Evolutionary conservation across 2,113 vertebrate genomes (phyloP).

Genomic region (Atrichornis clamosus): DNA sequence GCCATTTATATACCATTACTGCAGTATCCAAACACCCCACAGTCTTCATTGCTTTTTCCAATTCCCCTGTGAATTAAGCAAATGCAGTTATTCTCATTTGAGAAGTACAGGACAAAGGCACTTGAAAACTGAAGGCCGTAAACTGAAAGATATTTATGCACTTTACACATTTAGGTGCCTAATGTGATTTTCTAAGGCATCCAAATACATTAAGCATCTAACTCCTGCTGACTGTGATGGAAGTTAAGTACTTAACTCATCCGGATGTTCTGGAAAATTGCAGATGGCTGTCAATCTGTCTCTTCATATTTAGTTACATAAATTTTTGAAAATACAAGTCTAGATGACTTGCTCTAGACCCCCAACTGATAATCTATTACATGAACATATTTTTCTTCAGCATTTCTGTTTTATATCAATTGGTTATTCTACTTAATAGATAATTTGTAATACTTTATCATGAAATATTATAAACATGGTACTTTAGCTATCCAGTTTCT

Average conservation of each 20-base stretch:
- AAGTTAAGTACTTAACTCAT: not conserved
- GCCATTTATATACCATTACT: not conserved
- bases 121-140: not conserved
- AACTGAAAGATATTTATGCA: not conserved
- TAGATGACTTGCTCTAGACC: not conserved
- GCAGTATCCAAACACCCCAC: not conserved
- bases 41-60: not conserved
- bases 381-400: not conserved
- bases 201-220: not conserved
- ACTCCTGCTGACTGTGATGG: not conserved
- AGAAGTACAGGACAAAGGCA: not conserved
- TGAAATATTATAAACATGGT: not conserved
- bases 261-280: not conserved
- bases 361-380: not conserved
- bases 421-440: not conserved
- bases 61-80: not conserved
- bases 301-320: not conserved
- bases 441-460: not conserved
- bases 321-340: not conserved
- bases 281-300: not conserved
- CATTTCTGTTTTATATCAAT: not conserved
- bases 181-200: conserved; percentile 23
- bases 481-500: not conserved
- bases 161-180: not conserved
- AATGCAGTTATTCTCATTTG: not conserved